Evolutionary conservation across 2,888 invertebrate species (phyloP), one percentile per base, ranked within the genome.

Genomic region (Iselma pallidipennis): DNA sequence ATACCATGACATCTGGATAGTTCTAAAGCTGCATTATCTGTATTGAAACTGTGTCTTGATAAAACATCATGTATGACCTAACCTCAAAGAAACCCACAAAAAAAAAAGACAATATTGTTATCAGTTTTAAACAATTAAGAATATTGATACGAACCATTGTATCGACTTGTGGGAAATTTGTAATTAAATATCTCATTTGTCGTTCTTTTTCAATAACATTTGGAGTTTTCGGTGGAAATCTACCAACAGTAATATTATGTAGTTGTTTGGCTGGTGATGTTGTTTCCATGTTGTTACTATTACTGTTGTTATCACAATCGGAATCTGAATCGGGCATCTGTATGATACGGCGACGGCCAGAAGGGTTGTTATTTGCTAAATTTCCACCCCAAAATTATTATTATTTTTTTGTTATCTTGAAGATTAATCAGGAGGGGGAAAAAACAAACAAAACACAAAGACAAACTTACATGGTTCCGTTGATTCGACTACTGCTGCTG

Each of bases 131-230:
- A n/a, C n/a, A 37, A 53, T 33, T 14, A 14, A 21, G n/a, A 21
- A 33, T 25, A 28, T 4, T 5, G 45, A 14, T 50, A 63, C 77
- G 80, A 80, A 89, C 89, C 80, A 85, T 80, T 28, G 85, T 83
- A 65, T 87, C 84, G 69, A 87, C 81, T 58, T 85, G 83, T 4
- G 89, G 89, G 73, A 87, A 89, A 81, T 86, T 86, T 75, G 86
- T 84, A 65, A 85, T 80, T 80, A 89, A 85, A 77, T 88, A 88
- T 74, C 85, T 83, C 74, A 89, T 85, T 64, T 87, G 82, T 55
- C 85, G 82, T 71, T 87, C 87, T 66, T 85, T 85, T n/a, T 86
- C 82, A 48, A 82, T 52, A 48, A 80, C 74, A 5, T 71, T 70
- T 14, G 74, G 74, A 57, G 74, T 76, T 57, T 76, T 76, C 53